phyloP scores from a whole-genome alignment of 2,113 vertebrate species.

The Dasyurus viverrinus region DNA sequence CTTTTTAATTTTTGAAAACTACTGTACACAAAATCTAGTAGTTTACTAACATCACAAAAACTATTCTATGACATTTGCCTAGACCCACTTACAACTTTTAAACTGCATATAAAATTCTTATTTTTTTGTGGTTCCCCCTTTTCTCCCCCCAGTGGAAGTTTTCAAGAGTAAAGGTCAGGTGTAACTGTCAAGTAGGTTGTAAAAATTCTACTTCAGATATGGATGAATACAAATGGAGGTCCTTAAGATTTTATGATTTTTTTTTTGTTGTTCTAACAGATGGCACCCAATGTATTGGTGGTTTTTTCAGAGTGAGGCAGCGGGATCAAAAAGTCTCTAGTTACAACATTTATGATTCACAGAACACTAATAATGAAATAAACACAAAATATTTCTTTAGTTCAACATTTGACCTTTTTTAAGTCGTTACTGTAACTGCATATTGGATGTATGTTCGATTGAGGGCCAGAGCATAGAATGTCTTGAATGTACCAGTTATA shows the following conservation, averaged over 20 bases:
- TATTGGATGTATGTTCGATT: background rate
- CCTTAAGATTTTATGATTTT: background rate
- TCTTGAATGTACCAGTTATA: background rate
- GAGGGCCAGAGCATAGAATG: background rate
- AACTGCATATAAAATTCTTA: background rate
- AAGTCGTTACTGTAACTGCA: background rate
- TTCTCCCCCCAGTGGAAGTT: background rate
- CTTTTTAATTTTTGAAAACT: constrained; percentile 39
- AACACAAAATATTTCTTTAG: background rate
- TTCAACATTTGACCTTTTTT: background rate
- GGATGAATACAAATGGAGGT: background rate
- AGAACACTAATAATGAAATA: background rate
- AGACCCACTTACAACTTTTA: background rate
- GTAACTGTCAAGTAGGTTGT: background rate
- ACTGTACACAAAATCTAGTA: constrained; percentile 1
- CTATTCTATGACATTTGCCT: constrained; percentile 16
- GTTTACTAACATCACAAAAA: background rate
- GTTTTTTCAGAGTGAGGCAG: background rate
- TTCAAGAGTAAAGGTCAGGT: background rate
- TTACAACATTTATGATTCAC: background rate
- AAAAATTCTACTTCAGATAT: background rate
- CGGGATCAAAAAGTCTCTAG: background rate
- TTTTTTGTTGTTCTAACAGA: background rate
- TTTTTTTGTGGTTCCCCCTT: background rate
- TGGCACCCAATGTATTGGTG: background rate